Percentiles rank a stretch among this genome's conserved stretches.
phyloP scores from a whole-genome alignment of 2,113 vertebrate species.

The Anolis carolinensis region DNA sequence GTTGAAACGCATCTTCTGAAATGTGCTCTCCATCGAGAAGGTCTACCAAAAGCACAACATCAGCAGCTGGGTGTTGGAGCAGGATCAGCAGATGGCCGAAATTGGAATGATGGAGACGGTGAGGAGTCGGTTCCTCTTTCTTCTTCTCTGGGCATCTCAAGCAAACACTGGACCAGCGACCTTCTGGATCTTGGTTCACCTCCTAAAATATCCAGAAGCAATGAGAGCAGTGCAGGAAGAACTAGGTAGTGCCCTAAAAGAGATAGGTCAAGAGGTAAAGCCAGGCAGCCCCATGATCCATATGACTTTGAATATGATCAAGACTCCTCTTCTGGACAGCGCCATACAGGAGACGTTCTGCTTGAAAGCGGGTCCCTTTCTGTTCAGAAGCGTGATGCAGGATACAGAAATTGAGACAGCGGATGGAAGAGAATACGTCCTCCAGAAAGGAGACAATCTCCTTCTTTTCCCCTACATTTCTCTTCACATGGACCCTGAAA shows the following conservation, averaged over 20 bases:
- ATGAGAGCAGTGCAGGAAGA: conserved; percentile 80
- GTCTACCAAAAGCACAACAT: conserved; percentile 72
- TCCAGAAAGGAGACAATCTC: conserved; percentile 81
- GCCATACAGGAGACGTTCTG: conserved; percentile 83
- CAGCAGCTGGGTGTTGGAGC: conserved; percentile 79
- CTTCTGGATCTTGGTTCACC: conserved; percentile 85
- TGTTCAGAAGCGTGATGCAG: conserved; percentile 75
- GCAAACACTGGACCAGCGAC: conserved; percentile 82
- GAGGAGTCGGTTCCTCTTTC: conserved; percentile 78
- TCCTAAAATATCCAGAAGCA: conserved; percentile 84
- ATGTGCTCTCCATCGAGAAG: conserved; percentile 71
- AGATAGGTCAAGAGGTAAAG: conserved; percentile 70
- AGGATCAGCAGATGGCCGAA: conserved; percentile 71
- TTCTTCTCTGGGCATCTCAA: conserved; percentile 89
- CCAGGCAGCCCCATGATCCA: not conserved
- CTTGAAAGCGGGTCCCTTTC: conserved; percentile 73
- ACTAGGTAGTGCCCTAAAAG: conserved; percentile 70
- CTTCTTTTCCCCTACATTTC: conserved; percentile 81
- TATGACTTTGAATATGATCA: conserved; percentile 47
- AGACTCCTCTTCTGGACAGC: conserved; percentile 82
- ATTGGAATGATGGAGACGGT: conserved; percentile 64
- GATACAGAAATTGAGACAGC: conserved; percentile 77
- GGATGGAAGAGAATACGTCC: conserved; percentile 69
- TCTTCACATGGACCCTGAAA: conserved; percentile 81
- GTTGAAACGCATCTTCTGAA: conserved; percentile 77